phyloP scores from a whole-genome alignment of 2,113 vertebrate species.

The Caracal caracal region DNA sequence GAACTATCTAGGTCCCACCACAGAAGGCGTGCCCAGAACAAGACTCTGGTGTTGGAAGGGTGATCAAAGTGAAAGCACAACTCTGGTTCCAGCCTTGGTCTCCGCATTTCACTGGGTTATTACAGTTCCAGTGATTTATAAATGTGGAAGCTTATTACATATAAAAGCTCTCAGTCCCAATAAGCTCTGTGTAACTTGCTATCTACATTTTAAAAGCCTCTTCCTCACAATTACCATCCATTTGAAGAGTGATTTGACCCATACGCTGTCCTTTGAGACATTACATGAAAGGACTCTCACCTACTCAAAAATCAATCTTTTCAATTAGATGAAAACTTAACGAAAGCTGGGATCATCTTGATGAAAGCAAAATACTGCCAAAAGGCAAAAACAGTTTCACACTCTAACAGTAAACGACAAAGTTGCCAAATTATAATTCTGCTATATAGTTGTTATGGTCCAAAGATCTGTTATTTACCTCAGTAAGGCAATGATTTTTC shows the following conservation, averaged over 20 bases:
- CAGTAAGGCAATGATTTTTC: conserved; percentile 7
- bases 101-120: background rate
- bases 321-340: conserved; percentile 82
- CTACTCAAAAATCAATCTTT: conserved; percentile 81
- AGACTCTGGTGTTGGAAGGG: background rate
- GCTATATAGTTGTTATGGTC: conserved; percentile 2
- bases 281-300: conserved; percentile 76
- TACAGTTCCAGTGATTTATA: conserved; percentile 60
- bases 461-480: conserved; percentile 14
- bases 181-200: conserved; percentile 59
- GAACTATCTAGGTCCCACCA: background rate
- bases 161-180: conserved; percentile 73
- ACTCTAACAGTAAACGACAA: conserved; percentile 52
- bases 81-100: conserved; percentile 12
- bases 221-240: conserved; percentile 77
- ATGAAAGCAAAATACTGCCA: conserved; percentile 75
- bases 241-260: conserved; percentile 76
- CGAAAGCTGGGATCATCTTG: conserved; percentile 78
- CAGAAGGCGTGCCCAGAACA: background rate
- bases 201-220: conserved; percentile 72
- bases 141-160: conserved; percentile 54
- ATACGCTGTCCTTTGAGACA: conserved; percentile 75
- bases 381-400: conserved; percentile 71
- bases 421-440: conserved; percentile 50
- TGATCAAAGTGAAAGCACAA: background rate